A percentile compares a stretch with the other conserved stretches of the same genome.
phyloP scores from a whole-genome alignment of 2,888 invertebrate species.

The Xestoiulus laeticollis region DNA sequence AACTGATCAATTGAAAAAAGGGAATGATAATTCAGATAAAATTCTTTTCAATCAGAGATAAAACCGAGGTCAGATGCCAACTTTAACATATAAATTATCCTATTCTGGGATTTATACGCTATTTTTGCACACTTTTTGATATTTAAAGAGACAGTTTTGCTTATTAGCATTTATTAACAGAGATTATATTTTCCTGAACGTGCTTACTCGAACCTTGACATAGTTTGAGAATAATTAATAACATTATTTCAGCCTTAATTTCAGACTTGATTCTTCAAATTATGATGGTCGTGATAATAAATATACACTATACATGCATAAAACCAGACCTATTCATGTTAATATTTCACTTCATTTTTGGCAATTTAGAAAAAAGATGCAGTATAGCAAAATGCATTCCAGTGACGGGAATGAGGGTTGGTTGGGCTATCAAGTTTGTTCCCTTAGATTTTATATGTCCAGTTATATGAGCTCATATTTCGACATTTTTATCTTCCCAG shows the following conservation, averaged over 20 bases:
- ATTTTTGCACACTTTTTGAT: neutral
- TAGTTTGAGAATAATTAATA: neutral
- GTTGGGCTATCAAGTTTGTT: neutral
- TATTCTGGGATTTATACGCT: neutral
- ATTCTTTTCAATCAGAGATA: neutral
- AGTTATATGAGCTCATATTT: neutral
- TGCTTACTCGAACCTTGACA: neutral
- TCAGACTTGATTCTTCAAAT: neutral
- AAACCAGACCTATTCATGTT: too few species aligned
- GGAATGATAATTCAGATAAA: neutral
- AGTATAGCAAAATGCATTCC: neutral
- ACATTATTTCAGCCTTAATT: neutral
- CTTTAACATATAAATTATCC: neutral
- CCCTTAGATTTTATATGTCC: neutral
- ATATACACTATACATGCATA: neutral
- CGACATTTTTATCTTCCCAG: slow-evolving; percentile 61
- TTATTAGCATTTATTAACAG: neutral
- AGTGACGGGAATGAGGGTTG: neutral
- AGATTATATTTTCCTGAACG: neutral
- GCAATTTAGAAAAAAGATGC: neutral
- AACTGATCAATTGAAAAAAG: too few species aligned
- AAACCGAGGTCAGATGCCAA: neutral
- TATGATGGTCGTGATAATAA: neutral
- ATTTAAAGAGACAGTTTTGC: neutral
- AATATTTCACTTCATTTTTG: neutral